phyloP scores from a whole-genome alignment of 2,888 invertebrate genomes.

The Perdita meconis region DNA sequence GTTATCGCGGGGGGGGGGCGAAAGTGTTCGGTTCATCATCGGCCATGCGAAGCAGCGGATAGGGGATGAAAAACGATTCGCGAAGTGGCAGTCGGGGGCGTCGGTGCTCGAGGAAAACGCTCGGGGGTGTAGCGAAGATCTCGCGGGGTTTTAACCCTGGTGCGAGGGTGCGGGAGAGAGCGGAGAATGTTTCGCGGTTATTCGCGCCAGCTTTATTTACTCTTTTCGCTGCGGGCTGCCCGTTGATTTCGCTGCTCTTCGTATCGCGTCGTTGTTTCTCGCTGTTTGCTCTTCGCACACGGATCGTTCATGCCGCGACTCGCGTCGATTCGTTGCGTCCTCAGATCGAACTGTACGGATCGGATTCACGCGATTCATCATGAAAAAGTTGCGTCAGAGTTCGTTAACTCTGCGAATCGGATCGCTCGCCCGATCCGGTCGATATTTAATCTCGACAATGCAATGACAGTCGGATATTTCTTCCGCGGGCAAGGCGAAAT shows the following conservation, averaged over 20 bases:
- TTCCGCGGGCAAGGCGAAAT: no score
- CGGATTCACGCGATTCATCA: background rate
- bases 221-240: slow-evolving; percentile 19
- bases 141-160: background rate
- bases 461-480: no score
- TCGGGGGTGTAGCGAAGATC: slow-evolving; percentile 48
- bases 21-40: background rate
- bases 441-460: no score
- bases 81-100: slow-evolving; percentile 16
- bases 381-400: background rate
- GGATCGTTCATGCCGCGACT: background rate
- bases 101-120: slow-evolving; percentile 36
- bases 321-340: background rate
- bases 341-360: slow-evolving; percentile 17
- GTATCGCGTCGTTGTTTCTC: slow-evolving; percentile 15
- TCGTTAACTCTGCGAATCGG: background rate
- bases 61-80: slow-evolving; percentile 33
- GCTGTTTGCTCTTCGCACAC: slow-evolving; percentile 28
- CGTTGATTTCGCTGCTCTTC: slow-evolving; percentile 46
- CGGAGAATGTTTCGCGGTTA: slow-evolving; percentile 5
- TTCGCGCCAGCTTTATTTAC: slow-evolving; percentile 46
- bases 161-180: background rate
- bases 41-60: background rate
- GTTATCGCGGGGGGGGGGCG: background rate
- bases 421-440: no score